Percentiles rank a stretch among this genome's conserved stretches.
These are phyloP conservation scores for Helarctos malayanus DNA, from an alignment of 2,797 vertebrate genomes.

Conservation along the genomic window DNA sequence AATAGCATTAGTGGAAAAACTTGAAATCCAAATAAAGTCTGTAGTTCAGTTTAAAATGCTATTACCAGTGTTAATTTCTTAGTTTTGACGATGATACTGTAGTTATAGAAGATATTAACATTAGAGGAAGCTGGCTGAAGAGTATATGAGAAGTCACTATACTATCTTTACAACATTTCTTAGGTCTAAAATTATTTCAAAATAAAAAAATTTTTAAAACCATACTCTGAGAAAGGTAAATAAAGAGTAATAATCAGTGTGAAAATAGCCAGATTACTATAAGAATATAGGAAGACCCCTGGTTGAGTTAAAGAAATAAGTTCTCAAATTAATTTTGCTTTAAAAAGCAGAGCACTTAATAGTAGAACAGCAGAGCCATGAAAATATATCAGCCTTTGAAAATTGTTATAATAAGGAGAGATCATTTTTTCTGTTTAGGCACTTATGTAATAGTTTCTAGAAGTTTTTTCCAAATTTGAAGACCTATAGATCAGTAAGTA, in stretches of 20 bases:
- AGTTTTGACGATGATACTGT: not conserved
- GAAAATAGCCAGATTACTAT: not conserved
- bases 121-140: not conserved
- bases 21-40: not conserved
- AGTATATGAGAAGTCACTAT: not conserved
- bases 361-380: not conserved
- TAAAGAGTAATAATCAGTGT: not conserved
- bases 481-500: not conserved
- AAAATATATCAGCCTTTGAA: not conserved
- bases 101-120: not conserved
- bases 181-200: not conserved
- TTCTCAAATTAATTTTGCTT: not conserved
- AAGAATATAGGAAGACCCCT: not conserved
- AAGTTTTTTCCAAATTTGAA: slow-evolving; percentile 35
- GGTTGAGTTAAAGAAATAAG: not conserved
- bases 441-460: not conserved
- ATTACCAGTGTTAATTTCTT: not conserved
- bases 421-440: not conserved
- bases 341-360: not conserved
- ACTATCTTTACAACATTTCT: not conserved
- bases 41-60: not conserved
- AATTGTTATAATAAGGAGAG: not conserved
- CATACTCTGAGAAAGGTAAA: slow-evolving; percentile 36
- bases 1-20: not conserved
- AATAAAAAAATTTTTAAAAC: not conserved